Conservation (phyloP, 2,888 invertebrate genomes). For the Thereva unica region DNA sequence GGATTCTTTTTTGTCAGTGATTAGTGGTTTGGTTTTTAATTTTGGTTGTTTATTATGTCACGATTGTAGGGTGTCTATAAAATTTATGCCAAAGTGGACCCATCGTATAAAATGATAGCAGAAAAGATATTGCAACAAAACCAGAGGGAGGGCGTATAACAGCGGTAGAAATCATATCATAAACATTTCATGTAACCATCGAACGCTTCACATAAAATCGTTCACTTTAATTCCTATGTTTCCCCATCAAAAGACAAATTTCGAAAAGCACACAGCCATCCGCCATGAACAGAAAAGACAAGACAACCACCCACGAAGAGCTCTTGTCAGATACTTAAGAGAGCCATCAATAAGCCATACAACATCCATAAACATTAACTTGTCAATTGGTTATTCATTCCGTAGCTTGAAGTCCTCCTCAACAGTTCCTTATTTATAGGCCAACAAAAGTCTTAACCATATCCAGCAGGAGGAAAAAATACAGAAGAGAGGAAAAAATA, state of each 20-base stretch:
- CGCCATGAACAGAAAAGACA: too few relatives aligned
- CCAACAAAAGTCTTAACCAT: conserved; percentile 9
- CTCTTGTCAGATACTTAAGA: conserved; percentile 16
- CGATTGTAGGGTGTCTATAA: too few relatives aligned
- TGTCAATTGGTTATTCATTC: conserved; percentile 36
- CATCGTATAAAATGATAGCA: too few relatives aligned
- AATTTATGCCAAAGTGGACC: too few relatives aligned
- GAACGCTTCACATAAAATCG: conserved; percentile 5
- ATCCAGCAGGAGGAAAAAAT: not conserved
- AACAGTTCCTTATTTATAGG: conserved; percentile 31
- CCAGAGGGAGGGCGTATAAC: too few relatives aligned
- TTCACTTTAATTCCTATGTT: not conserved
- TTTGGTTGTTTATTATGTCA: too few relatives aligned
- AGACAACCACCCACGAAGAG: not conserved
- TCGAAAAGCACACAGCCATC: too few relatives aligned
- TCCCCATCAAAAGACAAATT: not conserved
- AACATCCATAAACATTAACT: conserved; percentile 29
- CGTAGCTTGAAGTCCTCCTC: not conserved
- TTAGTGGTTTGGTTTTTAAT: too few relatives aligned
- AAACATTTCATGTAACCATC: not conserved
- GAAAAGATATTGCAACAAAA: too few relatives aligned
- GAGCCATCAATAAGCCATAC: conserved; percentile 25
- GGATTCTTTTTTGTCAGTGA: not conserved
- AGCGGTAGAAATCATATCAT: not conserved
- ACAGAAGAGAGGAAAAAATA: not conserved